Evolutionary conservation across 1,140 invertebrate species (phyloP).

Genomic region (Parapsyche elsis): DNA sequence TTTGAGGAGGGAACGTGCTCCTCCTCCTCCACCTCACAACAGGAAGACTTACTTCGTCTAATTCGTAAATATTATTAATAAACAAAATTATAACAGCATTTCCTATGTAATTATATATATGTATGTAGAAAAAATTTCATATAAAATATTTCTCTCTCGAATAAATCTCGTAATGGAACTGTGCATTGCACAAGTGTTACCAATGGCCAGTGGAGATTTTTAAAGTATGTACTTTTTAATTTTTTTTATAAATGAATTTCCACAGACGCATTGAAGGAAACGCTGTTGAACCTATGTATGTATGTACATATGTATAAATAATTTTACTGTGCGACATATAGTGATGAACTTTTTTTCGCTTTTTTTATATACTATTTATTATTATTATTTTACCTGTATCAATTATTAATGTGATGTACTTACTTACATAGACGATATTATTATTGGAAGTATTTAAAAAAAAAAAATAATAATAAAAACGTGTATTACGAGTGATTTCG

Average conservation of each 20-base stretch:
- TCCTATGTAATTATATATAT: neutral
- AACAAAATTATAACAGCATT: neutral
- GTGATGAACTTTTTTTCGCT: conserved; percentile 19
- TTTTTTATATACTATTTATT: neutral
- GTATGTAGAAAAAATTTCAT: no score
- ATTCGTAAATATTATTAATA: conserved; percentile 39
- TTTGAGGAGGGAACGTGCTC: conserved; percentile 58
- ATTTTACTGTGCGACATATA: neutral
- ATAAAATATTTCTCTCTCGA: no score
- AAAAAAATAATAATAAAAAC: neutral
- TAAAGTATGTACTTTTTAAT: neutral
- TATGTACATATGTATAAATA: neutral
- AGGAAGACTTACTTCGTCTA: conserved; percentile 69
- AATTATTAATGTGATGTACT: conserved; percentile 33
- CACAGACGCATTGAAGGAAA: conserved; percentile 2
- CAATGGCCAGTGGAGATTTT: conserved; percentile 29
- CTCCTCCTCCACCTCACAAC: conserved; percentile 62
- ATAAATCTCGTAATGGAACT: neutral
- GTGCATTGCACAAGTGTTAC: neutral
- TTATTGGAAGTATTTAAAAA: neutral
- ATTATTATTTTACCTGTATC: neutral
- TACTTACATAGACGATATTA: conserved; percentile 9
- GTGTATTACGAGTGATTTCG: neutral
- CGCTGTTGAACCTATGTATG: no score
- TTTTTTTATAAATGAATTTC: conserved; percentile 14